Base-by-base conservation (phyloP, 2,888 invertebrate genomes). In the Drosophila pseudotakahashii region DNA sequence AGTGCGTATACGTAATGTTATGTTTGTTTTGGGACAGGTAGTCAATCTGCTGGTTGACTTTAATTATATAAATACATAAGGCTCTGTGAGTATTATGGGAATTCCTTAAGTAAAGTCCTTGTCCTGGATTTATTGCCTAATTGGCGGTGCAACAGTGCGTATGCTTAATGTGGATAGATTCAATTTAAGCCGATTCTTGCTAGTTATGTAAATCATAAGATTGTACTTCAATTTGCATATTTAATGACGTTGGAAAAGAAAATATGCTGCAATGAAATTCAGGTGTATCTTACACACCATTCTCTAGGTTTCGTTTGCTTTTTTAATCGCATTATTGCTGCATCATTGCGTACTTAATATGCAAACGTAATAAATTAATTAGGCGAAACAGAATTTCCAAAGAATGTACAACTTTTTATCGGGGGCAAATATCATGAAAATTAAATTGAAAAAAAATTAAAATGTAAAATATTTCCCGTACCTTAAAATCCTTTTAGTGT, bases 1-100 rank as follows among this genome's bases (percentile, higher is more conserved):
- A 13, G 36, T 19, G 47, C 62, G 62, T 48, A 48, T 62, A 45
- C 47, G 63, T 63, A 63, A 63, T 63, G 47, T 19, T 34, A 19
- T 19, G 16, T 32, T 34, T 19, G 39, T 9, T 39, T 1, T 11
- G 37, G 26, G 13, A 13, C 16, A 55, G 61, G 47, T 32, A 45
- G 45, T 19, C 61, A 16, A 45, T 61, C 19, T 26, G 37, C 14
- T 11, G 60, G 32, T 37, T 45, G 37, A 47, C 61, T 62, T 61
- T 60, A 60, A 36, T 45, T 45, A 60, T 13, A 19, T 32, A 19
- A 37, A 37, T n/a, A 14, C 16, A 19, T 11, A 39, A 2, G 39
- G 14, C 7, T 14, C 39, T 26, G 36, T 7, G 9, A 23, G 14
- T 52, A 26, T 30, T 30, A 39, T 9, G 4, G 6, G 19, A 11